These are phyloP conservation scores for Drosophila erecta DNA, from an alignment of 1,140 invertebrate genomes.

Conservation along the genomic window DNA sequence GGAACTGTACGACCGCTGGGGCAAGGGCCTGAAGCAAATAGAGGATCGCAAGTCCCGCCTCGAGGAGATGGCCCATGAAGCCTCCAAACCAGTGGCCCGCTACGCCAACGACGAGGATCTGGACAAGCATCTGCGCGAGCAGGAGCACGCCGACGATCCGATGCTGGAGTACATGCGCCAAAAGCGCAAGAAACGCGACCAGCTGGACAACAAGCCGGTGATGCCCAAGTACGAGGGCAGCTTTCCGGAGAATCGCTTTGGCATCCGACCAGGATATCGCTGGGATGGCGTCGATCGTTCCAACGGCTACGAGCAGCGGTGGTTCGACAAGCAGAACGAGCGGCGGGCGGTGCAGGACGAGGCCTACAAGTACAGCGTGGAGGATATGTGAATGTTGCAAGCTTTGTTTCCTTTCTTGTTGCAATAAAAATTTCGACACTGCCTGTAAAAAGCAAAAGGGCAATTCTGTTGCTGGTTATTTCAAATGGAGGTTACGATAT, in stretches of 20 bases:
- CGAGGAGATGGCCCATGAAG: slow-evolving; percentile 91
- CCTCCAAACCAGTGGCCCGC: slow-evolving; percentile 95
- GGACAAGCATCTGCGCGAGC: slow-evolving; percentile 90
- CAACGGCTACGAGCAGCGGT: slow-evolving; percentile 97
- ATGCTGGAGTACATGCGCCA: slow-evolving; percentile 95
- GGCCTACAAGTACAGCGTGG: slow-evolving; percentile 97
- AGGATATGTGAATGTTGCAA: slow-evolving; percentile 92
- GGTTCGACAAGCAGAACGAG: slow-evolving; percentile 92
- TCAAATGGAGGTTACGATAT: too few relatives aligned
- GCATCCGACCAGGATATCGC: slow-evolving; percentile 95
- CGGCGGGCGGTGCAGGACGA: slow-evolving; percentile 92
- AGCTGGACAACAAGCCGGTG: slow-evolving; percentile 55
- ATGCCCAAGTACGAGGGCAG: slow-evolving; percentile 92
- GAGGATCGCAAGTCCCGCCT: slow-evolving; percentile 89
- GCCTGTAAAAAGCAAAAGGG: slow-evolving; percentile 1
- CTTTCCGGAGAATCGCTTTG: slow-evolving; percentile 95
- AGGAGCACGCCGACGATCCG: slow-evolving; percentile 94
- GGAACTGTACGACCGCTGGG: slow-evolving; percentile 94
- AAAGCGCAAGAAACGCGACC: slow-evolving; percentile 88
- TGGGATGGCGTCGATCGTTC: slow-evolving; percentile 99
- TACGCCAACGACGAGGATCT: slow-evolving; percentile 95
- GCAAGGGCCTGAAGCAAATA: slow-evolving; percentile 93
- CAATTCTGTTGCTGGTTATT: not conserved
- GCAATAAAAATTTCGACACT: slow-evolving; percentile 33
- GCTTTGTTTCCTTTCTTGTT: not conserved